Evolutionary conservation across 1,140 invertebrate genomes (phyloP).

Genomic region (Odontomachus brunneus): DNA sequence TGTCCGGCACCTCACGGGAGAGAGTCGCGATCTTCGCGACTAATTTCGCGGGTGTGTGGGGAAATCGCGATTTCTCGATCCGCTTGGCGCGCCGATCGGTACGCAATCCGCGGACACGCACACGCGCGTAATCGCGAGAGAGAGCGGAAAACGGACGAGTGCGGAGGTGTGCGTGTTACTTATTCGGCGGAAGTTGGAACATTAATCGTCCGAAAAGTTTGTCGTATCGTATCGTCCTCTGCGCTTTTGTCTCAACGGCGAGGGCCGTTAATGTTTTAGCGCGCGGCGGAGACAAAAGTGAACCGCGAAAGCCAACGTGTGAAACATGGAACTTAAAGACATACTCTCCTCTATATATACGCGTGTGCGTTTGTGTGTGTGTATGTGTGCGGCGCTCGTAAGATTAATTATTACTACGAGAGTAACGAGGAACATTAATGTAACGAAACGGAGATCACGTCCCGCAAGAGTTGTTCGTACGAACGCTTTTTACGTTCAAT

Average conservation of each 20-base stretch:
- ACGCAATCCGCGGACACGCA: neutral
- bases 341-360: neutral
- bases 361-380: no score
- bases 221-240: conserved; percentile 27
- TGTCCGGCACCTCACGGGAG: neutral
- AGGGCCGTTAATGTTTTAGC: conserved; percentile 38
- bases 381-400: conserved; percentile 4
- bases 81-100: no score
- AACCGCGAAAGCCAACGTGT: conserved; percentile 30
- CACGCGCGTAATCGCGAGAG: neutral
- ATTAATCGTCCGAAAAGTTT: conserved; percentile 49
- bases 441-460: no score
- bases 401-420: conserved; percentile 51
- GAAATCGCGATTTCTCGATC: no score
- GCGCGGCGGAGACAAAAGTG: conserved; percentile 42
- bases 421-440: conserved; percentile 20
- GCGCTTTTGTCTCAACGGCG: neutral
- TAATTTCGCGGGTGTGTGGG: no score
- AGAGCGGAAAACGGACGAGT: neutral
- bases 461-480: neutral
- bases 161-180: conserved; percentile 11
- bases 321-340: conserved; percentile 53
- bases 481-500: neutral
- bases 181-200: conserved; percentile 20
- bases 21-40: no score